Evolutionary conservation across 2,113 vertebrate genomes (phyloP).

Genomic region (Melanocharis versteri): DNA sequence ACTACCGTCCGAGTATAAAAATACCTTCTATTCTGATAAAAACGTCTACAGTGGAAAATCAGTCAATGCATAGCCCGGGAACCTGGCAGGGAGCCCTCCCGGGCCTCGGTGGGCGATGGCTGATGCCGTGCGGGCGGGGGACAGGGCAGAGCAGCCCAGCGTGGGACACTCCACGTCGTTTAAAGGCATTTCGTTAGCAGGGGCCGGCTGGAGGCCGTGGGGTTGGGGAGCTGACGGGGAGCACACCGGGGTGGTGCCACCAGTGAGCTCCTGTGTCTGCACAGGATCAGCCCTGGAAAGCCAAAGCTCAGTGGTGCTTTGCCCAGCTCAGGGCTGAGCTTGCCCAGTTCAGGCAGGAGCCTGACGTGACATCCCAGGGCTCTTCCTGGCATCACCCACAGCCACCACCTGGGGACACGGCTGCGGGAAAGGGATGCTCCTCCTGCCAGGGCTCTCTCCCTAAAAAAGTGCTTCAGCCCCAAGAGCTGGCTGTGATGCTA

Average conservation of each 20-base stretch:
- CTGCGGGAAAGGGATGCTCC: rapidly evolving
- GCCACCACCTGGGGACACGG: rapidly evolving
- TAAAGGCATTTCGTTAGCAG: background rate
- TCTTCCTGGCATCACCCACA: background rate
- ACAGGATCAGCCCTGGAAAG: background rate
- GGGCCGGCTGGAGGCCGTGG: background rate
- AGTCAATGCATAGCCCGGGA: constrained; percentile 51
- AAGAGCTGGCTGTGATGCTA: background rate
- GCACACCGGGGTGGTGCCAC: rapidly evolving
- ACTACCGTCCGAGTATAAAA: constrained; percentile 69
- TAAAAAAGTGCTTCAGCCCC: background rate
- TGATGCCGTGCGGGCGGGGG: background rate
- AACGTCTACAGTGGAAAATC: constrained; percentile 64
- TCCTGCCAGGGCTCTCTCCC: background rate
- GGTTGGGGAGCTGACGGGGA: background rate
- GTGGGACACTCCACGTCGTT: rapidly evolving
- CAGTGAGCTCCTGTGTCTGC: background rate
- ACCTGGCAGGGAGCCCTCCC: background rate
- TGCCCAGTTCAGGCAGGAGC: background rate
- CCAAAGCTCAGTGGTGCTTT: background rate
- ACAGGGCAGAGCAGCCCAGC: background rate
- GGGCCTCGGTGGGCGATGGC: background rate
- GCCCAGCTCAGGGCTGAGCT: background rate
- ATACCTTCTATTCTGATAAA: constrained; percentile 77
- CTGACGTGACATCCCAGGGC: rapidly evolving